Evolutionary conservation across 2,113 vertebrate species (phyloP).

Genomic region (Cichladusa arquata): DNA sequence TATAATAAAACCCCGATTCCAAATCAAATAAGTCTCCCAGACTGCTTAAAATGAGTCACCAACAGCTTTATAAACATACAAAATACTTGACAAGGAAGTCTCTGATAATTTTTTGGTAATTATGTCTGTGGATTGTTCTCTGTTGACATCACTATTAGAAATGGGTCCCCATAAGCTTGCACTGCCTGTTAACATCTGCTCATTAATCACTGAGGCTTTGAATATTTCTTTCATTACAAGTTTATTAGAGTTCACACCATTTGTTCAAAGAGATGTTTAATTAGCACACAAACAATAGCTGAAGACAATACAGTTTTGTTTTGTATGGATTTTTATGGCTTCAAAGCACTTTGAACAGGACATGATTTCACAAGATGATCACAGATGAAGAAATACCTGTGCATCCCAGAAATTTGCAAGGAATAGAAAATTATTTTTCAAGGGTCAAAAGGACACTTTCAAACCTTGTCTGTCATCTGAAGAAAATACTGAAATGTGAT

Average conservation of each 20-base stretch:
- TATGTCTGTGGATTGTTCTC: slow-evolving; percentile 85
- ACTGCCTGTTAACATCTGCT: slow-evolving; percentile 82
- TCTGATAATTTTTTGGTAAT: slow-evolving; percentile 88
- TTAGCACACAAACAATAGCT: slow-evolving; percentile 57
- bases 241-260: slow-evolving; percentile 66
- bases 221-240: slow-evolving; percentile 75
- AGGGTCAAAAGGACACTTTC: slow-evolving; percentile 36
- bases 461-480: slow-evolving; percentile 38
- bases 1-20: slow-evolving; percentile 82
- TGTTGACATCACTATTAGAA: slow-evolving; percentile 86
- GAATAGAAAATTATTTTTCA: slow-evolving; percentile 4
- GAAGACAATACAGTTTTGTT: not conserved
- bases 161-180: slow-evolving; percentile 82
- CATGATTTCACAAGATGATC: slow-evolving; percentile 28
- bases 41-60: slow-evolving; percentile 83
- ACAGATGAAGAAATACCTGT: slow-evolving; percentile 25
- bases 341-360: slow-evolving; percentile 14
- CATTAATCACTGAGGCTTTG: slow-evolving; percentile 82
- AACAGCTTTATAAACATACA: slow-evolving; percentile 85
- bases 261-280: slow-evolving; percentile 60
- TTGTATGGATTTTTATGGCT: not conserved
- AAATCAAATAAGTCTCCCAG: slow-evolving; percentile 86
- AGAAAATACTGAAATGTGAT: slow-evolving; percentile 39
- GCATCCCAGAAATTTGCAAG: slow-evolving; percentile 27
- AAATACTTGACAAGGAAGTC: slow-evolving; percentile 86